Evolutionary conservation across 2,888 invertebrate genomes (phyloP).

Genomic region (Phragmatobia fuliginosa): DNA sequence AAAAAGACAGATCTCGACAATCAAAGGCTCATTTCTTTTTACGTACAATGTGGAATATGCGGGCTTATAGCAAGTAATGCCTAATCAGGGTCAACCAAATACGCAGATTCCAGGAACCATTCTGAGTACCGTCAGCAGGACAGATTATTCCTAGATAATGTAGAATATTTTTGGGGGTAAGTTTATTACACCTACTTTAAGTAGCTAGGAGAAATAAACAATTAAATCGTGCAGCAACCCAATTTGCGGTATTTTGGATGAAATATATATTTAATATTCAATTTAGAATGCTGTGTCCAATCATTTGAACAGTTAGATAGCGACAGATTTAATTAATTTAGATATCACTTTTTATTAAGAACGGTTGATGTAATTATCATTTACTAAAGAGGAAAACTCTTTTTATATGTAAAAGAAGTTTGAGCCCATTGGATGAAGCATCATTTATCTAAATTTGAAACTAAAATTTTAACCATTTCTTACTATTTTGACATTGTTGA

Average conservation of each 20-base stretch:
- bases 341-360: neutral
- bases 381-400: neutral
- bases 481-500: neutral
- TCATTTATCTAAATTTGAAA: no score
- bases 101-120: slow-evolving; percentile 8
- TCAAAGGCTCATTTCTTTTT: slow-evolving; percentile 41
- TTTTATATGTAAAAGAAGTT: neutral
- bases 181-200: slow-evolving; percentile 26
- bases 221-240: slow-evolving; percentile 20
- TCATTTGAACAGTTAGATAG: slow-evolving; percentile 6
- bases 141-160: slow-evolving; percentile 18
- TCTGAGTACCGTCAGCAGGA: slow-evolving; percentile 19
- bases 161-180: slow-evolving; percentile 25
- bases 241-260: slow-evolving; percentile 20
- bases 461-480: no score
- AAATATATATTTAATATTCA: slow-evolving; percentile 12
- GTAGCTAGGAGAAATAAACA: slow-evolving; percentile 24
- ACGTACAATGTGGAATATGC: slow-evolving; percentile 44
- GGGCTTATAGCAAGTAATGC: slow-evolving; percentile 49
- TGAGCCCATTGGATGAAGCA: no score
- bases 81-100: slow-evolving; percentile 40
- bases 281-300: slow-evolving; percentile 13
- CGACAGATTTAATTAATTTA: neutral
- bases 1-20: slow-evolving; percentile 26
- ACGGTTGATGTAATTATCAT: neutral